A percentile compares a stretch with the other conserved stretches of the same genome.
These are phyloP conservation scores for Drosophila prostipennis DNA, from an alignment of 2,888 invertebrate genomes.

Conservation along the genomic window DNA sequence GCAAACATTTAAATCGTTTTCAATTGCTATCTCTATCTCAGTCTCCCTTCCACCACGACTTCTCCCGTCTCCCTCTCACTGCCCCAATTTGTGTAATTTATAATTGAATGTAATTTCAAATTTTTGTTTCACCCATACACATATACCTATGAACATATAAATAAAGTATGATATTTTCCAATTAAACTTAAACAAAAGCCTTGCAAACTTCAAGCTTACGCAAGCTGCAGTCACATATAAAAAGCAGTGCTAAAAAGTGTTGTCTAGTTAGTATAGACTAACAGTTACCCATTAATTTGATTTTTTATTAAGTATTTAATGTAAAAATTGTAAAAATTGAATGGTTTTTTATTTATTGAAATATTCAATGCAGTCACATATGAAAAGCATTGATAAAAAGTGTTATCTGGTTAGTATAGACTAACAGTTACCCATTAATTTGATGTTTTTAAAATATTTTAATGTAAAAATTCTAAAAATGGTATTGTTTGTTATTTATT, in stretches of 20 bases:
- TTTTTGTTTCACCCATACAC: constrained; percentile 18
- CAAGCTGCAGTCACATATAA: constrained; percentile 1
- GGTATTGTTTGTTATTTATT: too few relatives aligned
- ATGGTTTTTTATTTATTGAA: too few relatives aligned
- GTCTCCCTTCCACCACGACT: background rate
- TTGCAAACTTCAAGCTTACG: constrained; percentile 1
- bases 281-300: background rate
- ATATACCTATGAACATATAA: constrained; percentile 2
- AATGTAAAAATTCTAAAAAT: too few relatives aligned
- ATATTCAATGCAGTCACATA: too few relatives aligned
- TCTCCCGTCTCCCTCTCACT: background rate
- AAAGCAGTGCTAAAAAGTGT: background rate
- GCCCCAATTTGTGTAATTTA: constrained; percentile 44
- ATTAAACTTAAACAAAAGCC: constrained; percentile 31
- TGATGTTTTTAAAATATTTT: too few relatives aligned
- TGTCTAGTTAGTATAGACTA: background rate
- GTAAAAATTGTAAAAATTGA: too few relatives aligned
- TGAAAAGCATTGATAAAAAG: too few relatives aligned
- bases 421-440: too few relatives aligned
- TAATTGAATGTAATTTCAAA: constrained; percentile 39
- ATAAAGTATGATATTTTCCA: constrained; percentile 31
- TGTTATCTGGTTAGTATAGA: too few relatives aligned
- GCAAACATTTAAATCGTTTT: constrained; percentile 53
- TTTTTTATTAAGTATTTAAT: too few relatives aligned
- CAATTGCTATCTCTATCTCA: constrained; percentile 39